These are phyloP conservation scores for Thyatira batis DNA, from an alignment of 2,888 invertebrate species.

Conservation along the genomic window DNA sequence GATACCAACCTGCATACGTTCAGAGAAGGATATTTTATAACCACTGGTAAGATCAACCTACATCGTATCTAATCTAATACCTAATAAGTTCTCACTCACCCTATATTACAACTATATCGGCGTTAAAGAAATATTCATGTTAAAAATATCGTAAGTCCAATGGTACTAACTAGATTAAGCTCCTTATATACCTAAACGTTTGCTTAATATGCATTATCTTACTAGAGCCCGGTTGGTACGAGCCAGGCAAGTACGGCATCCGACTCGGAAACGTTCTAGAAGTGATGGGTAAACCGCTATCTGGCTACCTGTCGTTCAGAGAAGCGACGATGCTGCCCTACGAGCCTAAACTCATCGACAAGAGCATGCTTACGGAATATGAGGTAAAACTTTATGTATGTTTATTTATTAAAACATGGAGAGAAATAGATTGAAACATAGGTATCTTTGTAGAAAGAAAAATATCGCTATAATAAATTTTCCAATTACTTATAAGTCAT, in stretches of 20 bases:
- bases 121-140: too few species aligned
- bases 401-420: too few species aligned
- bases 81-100: too few species aligned
- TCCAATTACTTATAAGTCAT: too few species aligned
- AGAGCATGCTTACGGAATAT: constrained; percentile 87
- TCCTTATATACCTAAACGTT: background rate
- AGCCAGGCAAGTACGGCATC: constrained; percentile 91
- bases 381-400: constrained; percentile 83
- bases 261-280: constrained; percentile 93
- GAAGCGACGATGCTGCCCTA: constrained; percentile 94
- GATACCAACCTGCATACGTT: constrained; percentile 82
- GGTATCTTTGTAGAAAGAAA: too few species aligned
- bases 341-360: constrained; percentile 92
- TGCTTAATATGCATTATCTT: constrained; percentile 5
- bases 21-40: constrained; percentile 89
- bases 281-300: constrained; percentile 78
- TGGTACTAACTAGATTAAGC: too few species aligned
- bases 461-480: too few species aligned
- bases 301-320: constrained; percentile 86
- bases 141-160: too few species aligned
- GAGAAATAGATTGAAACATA: too few species aligned
- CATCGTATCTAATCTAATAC: too few species aligned
- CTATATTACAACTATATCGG: too few species aligned
- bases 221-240: constrained; percentile 94
- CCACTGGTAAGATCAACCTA: constrained; percentile 82